Base-by-base conservation (phyloP, 2,888 invertebrate species). In the Gastracanthus pulcherrimus region DNA sequence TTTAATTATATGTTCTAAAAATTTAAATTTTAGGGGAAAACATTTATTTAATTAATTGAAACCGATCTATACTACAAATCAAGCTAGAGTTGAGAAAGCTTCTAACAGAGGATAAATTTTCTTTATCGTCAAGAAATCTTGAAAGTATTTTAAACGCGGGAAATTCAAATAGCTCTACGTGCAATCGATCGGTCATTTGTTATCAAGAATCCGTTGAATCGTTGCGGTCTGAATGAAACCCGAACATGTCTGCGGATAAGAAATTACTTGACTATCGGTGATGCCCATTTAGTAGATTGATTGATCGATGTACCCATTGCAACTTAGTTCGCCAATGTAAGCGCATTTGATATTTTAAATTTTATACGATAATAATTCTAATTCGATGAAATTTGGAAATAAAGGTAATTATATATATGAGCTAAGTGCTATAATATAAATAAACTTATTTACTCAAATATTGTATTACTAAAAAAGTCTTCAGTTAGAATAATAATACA, bases 181-280 rank as follows among this genome's bases (percentile, higher is more conserved):
- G 45, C 45, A 31, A 60, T 66, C 74, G 48, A 74, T 64, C 38
- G 66, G 67, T 19, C 36, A 51, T 34, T 58, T 58, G 67, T 69
- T 76, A 67, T 67, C 76, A 31, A 19, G 67, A 66, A 76, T 58
- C 36, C 69, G 34, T 69, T 58, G 41, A 60, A 31, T 60, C 45
- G 69, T 31, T 41, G 23, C 51, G 16, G 60, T 41, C 48, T 23
- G 11, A 45, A 31, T 58, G 45, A 76, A 67, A 69, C 38, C 3
- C 67, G 58, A 29, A 69, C 58, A 19, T 41, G 31, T 58, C 58
- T 19, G 69, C 34, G n/a, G 69, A 76, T 76, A 76, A 76, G 60
- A 76, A 76, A 60, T 76, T 45, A 51, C 69, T 41, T 4, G 66
- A 31, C 55, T 66, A 58, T 29, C 45, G 41, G 60, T 45, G 34